Conservation (phyloP, 37 sponge, comb jelly and placozoan species). For the Chondrilla cf. caribensis region DNA sequence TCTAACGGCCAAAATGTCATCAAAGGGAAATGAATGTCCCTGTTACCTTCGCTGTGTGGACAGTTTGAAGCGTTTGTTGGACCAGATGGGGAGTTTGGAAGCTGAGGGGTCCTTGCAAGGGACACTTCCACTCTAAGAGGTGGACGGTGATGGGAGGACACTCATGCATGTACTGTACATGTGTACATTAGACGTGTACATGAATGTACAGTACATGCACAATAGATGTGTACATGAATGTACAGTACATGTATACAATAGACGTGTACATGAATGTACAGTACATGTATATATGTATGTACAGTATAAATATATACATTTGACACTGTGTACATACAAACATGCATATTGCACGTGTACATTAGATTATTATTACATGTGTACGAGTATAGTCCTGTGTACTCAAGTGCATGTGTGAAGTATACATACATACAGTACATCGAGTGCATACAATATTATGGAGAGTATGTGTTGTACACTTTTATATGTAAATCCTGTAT, state of each 20-base stretch:
- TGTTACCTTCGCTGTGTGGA: not conserved
- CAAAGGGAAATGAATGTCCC: conserved; percentile 67
- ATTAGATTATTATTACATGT: too few species aligned
- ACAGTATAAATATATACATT: not conserved
- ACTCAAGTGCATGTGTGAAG: too few species aligned
- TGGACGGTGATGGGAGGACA: not conserved
- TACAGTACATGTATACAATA: not conserved
- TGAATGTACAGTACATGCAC: not conserved
- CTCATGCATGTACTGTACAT: too few species aligned
- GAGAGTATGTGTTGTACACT: too few species aligned
- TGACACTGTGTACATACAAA: too few species aligned
- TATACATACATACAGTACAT: too few species aligned
- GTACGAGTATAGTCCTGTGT: too few species aligned
- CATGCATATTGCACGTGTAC: too few species aligned
- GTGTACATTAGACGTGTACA: too few species aligned
- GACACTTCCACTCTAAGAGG: conserved; percentile 48
- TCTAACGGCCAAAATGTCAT: conserved; percentile 88
- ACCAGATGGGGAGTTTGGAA: conserved; percentile 8
- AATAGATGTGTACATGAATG: not conserved
- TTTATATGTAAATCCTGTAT: too few species aligned
- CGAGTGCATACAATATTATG: too few species aligned
- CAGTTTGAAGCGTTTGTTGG: not conserved
- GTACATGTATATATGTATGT: not conserved
- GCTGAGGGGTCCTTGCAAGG: conserved; percentile 38
- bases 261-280: not conserved